These are phyloP conservation scores for Aricia agestis DNA, from an alignment of 1,140 invertebrate species.

Conservation along the genomic window DNA sequence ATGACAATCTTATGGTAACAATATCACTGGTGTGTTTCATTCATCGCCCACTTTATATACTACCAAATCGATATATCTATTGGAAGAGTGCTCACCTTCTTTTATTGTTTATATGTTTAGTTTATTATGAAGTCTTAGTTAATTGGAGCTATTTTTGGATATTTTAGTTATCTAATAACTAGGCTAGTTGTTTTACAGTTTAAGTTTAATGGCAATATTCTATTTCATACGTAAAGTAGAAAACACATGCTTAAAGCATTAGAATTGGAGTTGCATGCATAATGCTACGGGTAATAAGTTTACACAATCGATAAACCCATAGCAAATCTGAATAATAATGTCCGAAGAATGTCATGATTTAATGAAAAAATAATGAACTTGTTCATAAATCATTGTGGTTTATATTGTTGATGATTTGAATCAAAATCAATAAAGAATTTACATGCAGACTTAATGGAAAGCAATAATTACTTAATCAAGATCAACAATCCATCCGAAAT, in stretches of 20 bases:
- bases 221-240: slow-evolving; percentile 18
- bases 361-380: slow-evolving; percentile 4
- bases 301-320: slow-evolving; percentile 12
- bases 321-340: slow-evolving; percentile 9
- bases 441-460: slow-evolving; percentile 46
- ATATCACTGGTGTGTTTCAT: not conserved
- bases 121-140: not conserved
- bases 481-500: slow-evolving; percentile 5
- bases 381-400: not conserved
- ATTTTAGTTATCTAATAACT: not conserved
- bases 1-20: not conserved
- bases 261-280: slow-evolving; percentile 22
- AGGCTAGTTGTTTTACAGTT: not conserved
- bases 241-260: slow-evolving; percentile 23
- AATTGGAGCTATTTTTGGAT: not conserved
- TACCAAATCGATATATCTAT: not conserved
- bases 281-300: not conserved
- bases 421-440: slow-evolving; percentile 33
- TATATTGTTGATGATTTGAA: not conserved
- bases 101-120: not conserved
- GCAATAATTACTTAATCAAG: slow-evolving; percentile 29
- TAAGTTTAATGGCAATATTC: not conserved
- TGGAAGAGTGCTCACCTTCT: not conserved
- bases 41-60: not conserved
- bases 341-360: slow-evolving; percentile 11